A percentile compares a stretch with the other conserved stretches of the same genome.
Evolutionary conservation across 2,113 vertebrate species (phyloP).

Genomic region (Catagonus wagneri): DNA sequence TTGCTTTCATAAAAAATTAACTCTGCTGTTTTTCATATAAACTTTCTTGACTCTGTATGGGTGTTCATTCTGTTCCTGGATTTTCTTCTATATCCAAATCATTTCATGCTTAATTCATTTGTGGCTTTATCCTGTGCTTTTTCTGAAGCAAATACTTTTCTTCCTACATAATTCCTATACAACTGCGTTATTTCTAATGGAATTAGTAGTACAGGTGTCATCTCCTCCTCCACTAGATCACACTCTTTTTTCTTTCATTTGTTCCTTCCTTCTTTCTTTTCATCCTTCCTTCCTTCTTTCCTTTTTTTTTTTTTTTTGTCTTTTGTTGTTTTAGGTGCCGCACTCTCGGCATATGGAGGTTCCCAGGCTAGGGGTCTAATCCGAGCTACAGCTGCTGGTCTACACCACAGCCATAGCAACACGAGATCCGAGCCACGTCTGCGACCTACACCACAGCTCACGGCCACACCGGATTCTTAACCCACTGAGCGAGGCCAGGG

Average conservation of each 20-base stretch:
- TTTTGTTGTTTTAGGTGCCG: no score
- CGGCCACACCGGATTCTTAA: no score
- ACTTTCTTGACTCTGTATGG: neutral
- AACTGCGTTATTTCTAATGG: neutral
- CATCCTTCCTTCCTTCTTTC: neutral
- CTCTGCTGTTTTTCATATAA: neutral
- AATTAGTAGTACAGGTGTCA: neutral
- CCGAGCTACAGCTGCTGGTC: no score
- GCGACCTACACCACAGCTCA: no score
- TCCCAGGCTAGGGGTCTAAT: no score
- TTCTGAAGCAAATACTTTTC: neutral
- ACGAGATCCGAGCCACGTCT: no score
- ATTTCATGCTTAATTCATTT: neutral
- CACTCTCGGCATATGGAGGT: no score
- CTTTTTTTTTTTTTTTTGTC: no score
- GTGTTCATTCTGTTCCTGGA: neutral
- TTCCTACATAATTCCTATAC: neutral
- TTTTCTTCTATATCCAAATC: neutral
- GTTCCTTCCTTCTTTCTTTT: neutral
- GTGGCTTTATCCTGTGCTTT: neutral
- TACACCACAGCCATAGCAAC: no score
- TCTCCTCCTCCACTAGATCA: neutral
- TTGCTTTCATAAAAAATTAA: neutral
- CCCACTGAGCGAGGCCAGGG: no score
- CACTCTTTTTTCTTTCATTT: neutral